phyloP scores from a whole-genome alignment of 2,797 vertebrate species.

The Peromyscus attwateri region DNA sequence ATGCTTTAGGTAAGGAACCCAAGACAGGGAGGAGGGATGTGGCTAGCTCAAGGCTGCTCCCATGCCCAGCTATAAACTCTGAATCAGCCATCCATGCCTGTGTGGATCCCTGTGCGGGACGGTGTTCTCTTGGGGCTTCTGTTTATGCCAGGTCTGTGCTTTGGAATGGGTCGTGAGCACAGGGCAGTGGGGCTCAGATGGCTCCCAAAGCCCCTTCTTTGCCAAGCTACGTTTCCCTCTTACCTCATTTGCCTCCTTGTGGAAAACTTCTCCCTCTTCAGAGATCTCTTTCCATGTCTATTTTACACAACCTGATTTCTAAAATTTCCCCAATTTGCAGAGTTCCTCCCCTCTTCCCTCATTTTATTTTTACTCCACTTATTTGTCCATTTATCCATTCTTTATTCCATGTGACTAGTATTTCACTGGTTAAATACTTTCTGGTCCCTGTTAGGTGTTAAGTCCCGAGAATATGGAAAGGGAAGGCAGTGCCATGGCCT shows the following conservation, averaged over 20 bases:
- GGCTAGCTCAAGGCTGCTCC: background rate
- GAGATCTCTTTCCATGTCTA: background rate
- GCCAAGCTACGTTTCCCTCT: fast-evolving
- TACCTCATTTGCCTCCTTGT: too few relatives aligned
- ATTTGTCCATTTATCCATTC: background rate
- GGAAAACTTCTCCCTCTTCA: background rate
- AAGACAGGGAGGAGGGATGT: fast-evolving
- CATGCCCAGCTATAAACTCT: background rate
- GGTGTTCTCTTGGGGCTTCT: too few relatives aligned
- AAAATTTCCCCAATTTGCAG: background rate
- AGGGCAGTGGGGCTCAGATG: fast-evolving
- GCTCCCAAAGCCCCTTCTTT: fast-evolving
- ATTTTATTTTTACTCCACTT: background rate
- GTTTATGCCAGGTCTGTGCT: background rate
- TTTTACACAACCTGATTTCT: background rate
- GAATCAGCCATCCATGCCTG: too few relatives aligned
- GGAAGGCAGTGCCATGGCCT: fast-evolving
- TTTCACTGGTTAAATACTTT: background rate
- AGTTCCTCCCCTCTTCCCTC: background rate
- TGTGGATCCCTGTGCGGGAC: background rate
- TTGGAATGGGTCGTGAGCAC: fast-evolving
- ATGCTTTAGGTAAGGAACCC: background rate
- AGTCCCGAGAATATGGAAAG: too few relatives aligned
- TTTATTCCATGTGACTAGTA: background rate
- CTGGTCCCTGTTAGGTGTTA: background rate